phyloP scores from a whole-genome alignment of 2,797 vertebrate genomes.

The Myotis vivesi region DNA sequence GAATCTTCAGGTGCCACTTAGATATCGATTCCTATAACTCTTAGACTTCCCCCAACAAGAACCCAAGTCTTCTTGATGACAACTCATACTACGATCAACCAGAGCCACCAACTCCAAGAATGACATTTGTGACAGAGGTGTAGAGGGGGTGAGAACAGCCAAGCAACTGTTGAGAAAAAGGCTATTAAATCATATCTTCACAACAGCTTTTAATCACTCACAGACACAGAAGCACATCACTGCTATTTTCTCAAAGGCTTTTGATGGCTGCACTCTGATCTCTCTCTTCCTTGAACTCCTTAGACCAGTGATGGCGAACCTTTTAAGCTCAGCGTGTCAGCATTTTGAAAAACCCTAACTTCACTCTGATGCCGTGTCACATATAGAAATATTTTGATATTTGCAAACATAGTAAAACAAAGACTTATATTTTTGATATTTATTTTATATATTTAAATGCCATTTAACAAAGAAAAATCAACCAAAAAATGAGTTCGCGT shows the following conservation, averaged over 20 bases:
- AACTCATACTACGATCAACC: not conserved
- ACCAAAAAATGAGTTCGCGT: too few species aligned
- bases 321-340: too few species aligned
- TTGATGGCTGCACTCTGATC: not conserved
- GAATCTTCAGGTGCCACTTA: not conserved
- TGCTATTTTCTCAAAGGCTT: not conserved
- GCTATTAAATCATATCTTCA: not conserved
- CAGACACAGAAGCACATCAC: not conserved
- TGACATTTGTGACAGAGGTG: not conserved
- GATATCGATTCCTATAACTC: not conserved
- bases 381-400: too few species aligned
- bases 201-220: not conserved
- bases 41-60: not conserved
- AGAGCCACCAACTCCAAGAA: not conserved
- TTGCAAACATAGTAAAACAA: too few species aligned
- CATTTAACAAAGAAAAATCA: too few species aligned
- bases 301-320: not conserved
- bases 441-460: too few species aligned
- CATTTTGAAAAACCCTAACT: too few species aligned
- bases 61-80: not conserved
- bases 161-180: not conserved
- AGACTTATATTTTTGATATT: too few species aligned
- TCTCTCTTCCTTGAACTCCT: not conserved
- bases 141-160: not conserved
- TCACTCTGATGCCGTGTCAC: too few species aligned